A percentile compares a stretch with the other conserved stretches of the same genome.
These are phyloP conservation scores for Urocitellus parryii DNA, from an alignment of 2,113 vertebrate species.

Conservation along the genomic window DNA sequence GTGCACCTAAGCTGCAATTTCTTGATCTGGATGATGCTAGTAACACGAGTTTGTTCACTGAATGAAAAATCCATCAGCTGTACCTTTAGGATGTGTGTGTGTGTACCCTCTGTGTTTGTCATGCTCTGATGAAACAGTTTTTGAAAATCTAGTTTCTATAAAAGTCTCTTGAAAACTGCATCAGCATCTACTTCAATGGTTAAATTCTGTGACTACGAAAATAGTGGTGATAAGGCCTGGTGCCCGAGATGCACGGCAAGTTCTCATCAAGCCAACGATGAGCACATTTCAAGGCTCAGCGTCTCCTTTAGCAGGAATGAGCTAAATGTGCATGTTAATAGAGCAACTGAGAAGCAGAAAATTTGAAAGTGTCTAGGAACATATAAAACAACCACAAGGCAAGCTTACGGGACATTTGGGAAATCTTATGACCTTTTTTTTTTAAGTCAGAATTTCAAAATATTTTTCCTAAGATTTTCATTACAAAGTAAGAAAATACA, in stretches of 20 bases:
- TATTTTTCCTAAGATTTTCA: slow-evolving; percentile 57
- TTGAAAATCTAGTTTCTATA: background rate
- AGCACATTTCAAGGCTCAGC: background rate
- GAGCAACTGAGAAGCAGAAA: background rate
- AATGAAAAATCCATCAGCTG: background rate
- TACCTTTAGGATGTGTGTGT: background rate
- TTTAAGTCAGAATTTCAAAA: slow-evolving; percentile 5
- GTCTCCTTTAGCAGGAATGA: background rate
- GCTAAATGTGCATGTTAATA: background rate
- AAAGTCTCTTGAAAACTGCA: background rate
- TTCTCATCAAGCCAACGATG: background rate
- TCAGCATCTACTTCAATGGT: background rate
- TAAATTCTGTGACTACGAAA: background rate
- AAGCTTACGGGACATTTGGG: background rate
- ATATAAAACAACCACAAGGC: background rate
- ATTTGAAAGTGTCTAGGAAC: background rate
- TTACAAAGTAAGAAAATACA: slow-evolving; percentile 31
- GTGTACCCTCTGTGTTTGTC: background rate
- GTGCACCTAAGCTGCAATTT: background rate
- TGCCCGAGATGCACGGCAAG: accelerated
- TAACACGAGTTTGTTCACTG: background rate
- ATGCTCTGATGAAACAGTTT: background rate
- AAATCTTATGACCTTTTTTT: slow-evolving; percentile 23
- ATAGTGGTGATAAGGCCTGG: accelerated
- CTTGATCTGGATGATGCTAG: background rate